Conservation (phyloP, 1,140 invertebrate species). For the Brachionus asplanchnoidis region DNA sequence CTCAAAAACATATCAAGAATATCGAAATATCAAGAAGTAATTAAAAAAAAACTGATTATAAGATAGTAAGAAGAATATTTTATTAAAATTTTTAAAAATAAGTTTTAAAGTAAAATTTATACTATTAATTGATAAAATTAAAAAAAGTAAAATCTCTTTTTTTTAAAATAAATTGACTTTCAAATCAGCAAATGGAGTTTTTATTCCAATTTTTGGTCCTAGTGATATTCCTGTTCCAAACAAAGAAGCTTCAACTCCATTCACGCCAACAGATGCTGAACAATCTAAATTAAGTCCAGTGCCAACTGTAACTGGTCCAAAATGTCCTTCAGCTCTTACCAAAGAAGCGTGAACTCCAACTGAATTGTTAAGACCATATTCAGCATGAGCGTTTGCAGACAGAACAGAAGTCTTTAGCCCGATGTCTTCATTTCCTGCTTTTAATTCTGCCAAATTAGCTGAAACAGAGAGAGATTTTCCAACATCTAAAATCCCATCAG, state of each 20-base stretch:
- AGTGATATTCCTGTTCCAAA: not conserved
- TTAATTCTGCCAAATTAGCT: not conserved
- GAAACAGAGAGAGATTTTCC: not conserved
- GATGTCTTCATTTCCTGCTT: constrained; percentile 22
- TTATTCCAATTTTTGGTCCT: not conserved
- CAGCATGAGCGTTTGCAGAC: constrained; percentile 4
- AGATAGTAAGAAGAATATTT: no score
- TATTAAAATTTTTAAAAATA: no score
- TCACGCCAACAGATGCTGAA: not conserved
- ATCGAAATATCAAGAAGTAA: no score
- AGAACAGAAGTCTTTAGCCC: not conserved
- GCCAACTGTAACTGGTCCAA: constrained; percentile 12
- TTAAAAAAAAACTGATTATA: no score
- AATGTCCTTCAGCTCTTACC: constrained; percentile 14
- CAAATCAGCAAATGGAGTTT: constrained; percentile 16
- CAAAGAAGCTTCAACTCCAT: not conserved
- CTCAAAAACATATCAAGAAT: no score
- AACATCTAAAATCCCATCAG: not conserved
- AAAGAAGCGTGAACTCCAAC: constrained; percentile 23
- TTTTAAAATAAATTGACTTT: constrained; percentile 9
- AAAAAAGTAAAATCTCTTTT: not conserved
- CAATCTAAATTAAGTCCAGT: constrained; percentile 6
- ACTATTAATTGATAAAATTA: no score
- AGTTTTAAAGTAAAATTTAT: no score
- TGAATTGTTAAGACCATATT: constrained; percentile 33